Conservation (phyloP, 92 coral and sea anemone species). For the Montipora capitata region DNA sequence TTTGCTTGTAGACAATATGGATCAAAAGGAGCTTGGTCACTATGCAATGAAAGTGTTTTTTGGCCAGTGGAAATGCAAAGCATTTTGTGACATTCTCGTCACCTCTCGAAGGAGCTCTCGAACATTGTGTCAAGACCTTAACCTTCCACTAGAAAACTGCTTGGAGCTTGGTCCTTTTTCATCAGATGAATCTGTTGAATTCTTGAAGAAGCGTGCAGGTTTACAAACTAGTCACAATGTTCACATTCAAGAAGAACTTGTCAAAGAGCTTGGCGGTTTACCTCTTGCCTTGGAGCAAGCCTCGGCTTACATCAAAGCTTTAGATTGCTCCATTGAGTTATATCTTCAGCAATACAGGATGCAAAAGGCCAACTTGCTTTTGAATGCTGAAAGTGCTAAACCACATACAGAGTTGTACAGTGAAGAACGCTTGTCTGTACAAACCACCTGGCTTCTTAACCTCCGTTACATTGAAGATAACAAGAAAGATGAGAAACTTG, state of each 20-base stretch:
- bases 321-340: slow-evolving; percentile 6
- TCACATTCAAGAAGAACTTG: slow-evolving; percentile 17
- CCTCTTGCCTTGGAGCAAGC: slow-evolving; percentile 34
- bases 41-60: slow-evolving; percentile 62
- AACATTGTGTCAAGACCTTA: slow-evolving; percentile 53
- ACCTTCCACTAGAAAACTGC: slow-evolving; percentile 40
- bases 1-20: slow-evolving; percentile 74
- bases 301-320: slow-evolving; percentile 51
- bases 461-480: slow-evolving; percentile 37
- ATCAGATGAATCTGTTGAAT: slow-evolving; percentile 1
- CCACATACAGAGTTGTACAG: slow-evolving; percentile 30
- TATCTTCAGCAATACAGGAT: slow-evolving; percentile 57
- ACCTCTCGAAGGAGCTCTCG: slow-evolving; percentile 77
- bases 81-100: slow-evolving; percentile 73
- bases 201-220: background rate
- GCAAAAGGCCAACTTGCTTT: slow-evolving; percentile 31
- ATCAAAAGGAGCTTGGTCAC: slow-evolving; percentile 57
- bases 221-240: background rate
- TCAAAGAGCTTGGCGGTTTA: slow-evolving; percentile 59
- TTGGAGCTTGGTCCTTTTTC: slow-evolving; percentile 17
- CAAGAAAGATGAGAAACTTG: slow-evolving; percentile 31
- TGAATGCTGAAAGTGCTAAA: slow-evolving; percentile 38
- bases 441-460: slow-evolving; percentile 75
- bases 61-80: slow-evolving; percentile 78
- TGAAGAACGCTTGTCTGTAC: slow-evolving; percentile 57